Percentiles rank a stretch among this genome's conserved stretches.
These are phyloP conservation scores for Phalera bucephala DNA, from an alignment of 2,888 invertebrate species.

Conservation along the genomic window DNA sequence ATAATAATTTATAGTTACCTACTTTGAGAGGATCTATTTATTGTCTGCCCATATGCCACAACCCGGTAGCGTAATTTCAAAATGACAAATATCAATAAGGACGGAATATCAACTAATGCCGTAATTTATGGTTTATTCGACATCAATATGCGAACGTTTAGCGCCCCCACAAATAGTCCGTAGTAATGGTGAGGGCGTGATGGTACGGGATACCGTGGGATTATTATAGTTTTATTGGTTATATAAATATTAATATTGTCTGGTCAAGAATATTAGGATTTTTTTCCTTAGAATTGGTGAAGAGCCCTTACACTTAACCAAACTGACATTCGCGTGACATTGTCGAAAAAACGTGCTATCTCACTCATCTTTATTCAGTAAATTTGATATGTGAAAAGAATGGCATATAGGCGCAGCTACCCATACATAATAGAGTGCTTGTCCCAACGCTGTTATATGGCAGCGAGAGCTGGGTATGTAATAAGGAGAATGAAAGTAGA, in stretches of 20 bases:
- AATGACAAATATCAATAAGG: constrained; percentile 54
- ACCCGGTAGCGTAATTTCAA: constrained; percentile 22
- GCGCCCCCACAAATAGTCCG: constrained; percentile 30
- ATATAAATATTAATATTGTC: constrained; percentile 36
- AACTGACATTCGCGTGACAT: no score
- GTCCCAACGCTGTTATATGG: no score
- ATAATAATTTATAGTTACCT: no score
- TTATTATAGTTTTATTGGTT: constrained; percentile 56
- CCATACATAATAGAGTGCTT: no score
- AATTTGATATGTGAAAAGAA: no score
- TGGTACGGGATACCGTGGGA: constrained; percentile 49
- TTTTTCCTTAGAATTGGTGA: neutral
- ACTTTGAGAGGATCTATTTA: constrained; percentile 12
- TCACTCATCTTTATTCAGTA: no score
- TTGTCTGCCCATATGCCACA: constrained; percentile 26
- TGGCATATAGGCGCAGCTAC: no score
- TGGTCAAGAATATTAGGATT: constrained; percentile 2
- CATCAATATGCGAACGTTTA: constrained; percentile 49
- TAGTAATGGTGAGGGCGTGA: constrained; percentile 64
- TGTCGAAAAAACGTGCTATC: no score
- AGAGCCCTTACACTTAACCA: no score
- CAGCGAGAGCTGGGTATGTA: no score
- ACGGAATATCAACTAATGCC: constrained; percentile 55
- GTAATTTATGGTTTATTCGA: constrained; percentile 68
- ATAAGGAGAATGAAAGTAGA: no score